Base-by-base conservation (phyloP, 1,140 invertebrate genomes). In the Globodera rostochiensis region DNA sequence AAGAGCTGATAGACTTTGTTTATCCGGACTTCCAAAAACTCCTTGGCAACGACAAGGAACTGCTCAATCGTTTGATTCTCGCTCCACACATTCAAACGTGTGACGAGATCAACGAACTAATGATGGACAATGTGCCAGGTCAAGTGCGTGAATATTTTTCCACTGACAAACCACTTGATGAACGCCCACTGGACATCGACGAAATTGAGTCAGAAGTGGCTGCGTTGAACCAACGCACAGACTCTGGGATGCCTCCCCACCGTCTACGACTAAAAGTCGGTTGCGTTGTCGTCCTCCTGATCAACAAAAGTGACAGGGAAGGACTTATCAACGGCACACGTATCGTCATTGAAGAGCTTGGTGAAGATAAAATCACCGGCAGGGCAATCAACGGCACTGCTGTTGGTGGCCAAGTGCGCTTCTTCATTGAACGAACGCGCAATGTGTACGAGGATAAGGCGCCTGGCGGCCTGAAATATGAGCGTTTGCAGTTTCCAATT, bases 261-360 rank as follows among this genome's bases (percentile, higher is more conserved):
- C 47, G 36, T 0, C 64, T 81, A 4, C 47, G 36, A n/a, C 64
- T 81, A 8, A 81, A 82, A 25, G 45, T 49, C 36, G 80, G 80
- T 4, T n/a, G 57, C 6, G 50, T 81, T 9, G 47, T 81, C 2
- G 57, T 81, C 50, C 49, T 81, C 5, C 50, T 81, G 3, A 45
- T 21, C 6, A 81, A 81, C 49, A 5, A 66, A 4, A 69, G 21
- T 19, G 47, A 76, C 49, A 53, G 49, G 3, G 11, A 53, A 80
- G 57, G 77, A 6, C 49, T 81, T 6, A 45, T 47, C 4, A 81
- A 81, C 71, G 80, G 80, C 19, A 81, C 80, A 5, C 79, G 77
- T 11, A 81, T 81, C 13, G 11, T 80, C 19, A 66, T 81, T 3
- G 53, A 49, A 46, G 8, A 82, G 0, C 47, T 81, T 19, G 21